Evolutionary conservation across 2,888 invertebrate species (phyloP), one percentile per base, ranked within the genome.

Genomic region (Cynaeus angustus): DNA sequence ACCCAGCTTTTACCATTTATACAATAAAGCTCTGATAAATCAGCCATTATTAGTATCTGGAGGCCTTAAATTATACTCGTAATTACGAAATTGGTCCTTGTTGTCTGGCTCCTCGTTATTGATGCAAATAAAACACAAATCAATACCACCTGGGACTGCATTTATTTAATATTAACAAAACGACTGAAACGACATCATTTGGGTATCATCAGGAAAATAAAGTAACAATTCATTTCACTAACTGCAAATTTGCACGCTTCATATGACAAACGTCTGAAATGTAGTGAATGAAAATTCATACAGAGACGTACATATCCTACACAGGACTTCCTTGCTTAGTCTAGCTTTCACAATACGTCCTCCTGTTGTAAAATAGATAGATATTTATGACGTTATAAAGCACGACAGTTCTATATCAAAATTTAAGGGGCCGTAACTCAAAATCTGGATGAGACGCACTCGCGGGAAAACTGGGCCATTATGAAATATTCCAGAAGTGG

Each of bases 361-460:
- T 28, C 37, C n/a, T 28, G 61, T 68, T 68, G 61, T 68, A 71
- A 74, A 71, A 74, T 68, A 74, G 75, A 76, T 75, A 72, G 75
- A 73, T 76, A 76, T 76, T 76, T 76, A 75, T 72, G 72, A 65
- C 53, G 72, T 71, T 69, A 72, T 75, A 75, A 76, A 76, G 70
- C 71, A 70, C 67, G 73, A 72, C 73, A 71, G 70, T 68, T 61
- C 69, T 75, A 73, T 74, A 75, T 76, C 74, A 76, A 74, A 76
- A 72, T 76, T 76, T 76, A 74, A 73, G 71, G 66, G 73, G 73
- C 65, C 56, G 71, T 76, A 75, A 70, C 52, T 75, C 75, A 75
- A 75, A 75, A 74, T 75, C 72, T 68, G 61, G 45, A 14, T 38
- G 12, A 50, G 28, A 26, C 21, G 38, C 12, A 41, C 12, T 38